These are phyloP conservation scores for Halocynthia aurantium DNA, from an alignment of 23 tunicate genomes.

Conservation along the genomic window DNA sequence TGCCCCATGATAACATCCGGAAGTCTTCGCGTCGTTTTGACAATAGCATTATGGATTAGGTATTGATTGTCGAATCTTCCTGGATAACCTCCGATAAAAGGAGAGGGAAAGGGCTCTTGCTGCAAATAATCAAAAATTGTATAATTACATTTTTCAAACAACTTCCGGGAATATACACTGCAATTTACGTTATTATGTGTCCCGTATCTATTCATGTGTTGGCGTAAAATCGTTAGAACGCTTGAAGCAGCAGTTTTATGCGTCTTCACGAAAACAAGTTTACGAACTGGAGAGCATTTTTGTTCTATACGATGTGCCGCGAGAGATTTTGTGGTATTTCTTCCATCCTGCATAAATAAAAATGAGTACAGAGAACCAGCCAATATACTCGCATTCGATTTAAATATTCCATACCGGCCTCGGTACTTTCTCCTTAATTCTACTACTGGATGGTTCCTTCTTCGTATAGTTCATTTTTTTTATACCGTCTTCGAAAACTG, in stretches of 20 bases:
- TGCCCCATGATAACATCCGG: no score
- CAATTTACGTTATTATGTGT: background rate
- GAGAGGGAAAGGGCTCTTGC: background rate
- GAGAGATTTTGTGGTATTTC: background rate
- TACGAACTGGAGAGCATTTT: background rate
- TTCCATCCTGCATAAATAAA: no score
- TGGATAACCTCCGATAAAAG: slow-evolving; percentile 8
- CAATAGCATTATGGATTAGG: background rate
- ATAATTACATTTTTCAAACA: background rate
- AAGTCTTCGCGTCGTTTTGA: background rate
- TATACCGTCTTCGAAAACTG: no score
- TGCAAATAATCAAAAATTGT: background rate
- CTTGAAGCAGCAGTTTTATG: background rate
- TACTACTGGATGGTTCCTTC: no score
- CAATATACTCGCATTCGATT: background rate
- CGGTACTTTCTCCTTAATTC: no score
- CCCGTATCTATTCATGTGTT: background rate
- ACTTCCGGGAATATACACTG: background rate
- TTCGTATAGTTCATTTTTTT: no score
- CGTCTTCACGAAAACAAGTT: background rate
- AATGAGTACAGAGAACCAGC: background rate
- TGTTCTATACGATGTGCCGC: background rate
- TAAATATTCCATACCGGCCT: background rate
- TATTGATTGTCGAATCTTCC: background rate
- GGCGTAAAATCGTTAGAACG: background rate